Conservation (phyloP, 2,888 invertebrate genomes). For the Drosophila paranaensis region DNA sequence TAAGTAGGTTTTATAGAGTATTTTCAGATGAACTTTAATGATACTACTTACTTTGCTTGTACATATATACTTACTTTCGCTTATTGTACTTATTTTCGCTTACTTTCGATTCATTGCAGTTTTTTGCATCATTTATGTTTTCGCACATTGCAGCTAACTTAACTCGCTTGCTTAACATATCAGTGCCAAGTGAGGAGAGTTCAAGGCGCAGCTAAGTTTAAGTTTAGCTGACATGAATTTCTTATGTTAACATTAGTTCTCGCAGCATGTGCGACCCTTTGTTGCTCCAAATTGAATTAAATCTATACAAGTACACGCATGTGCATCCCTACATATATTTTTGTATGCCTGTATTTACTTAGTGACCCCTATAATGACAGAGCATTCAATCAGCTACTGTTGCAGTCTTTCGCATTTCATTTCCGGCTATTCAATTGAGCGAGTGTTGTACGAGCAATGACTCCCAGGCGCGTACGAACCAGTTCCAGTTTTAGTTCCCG, state of each 20-base stretch:
- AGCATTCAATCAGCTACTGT: slow-evolving; percentile 51
- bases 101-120: too few species aligned
- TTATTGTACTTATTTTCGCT: neutral
- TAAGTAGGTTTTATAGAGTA: neutral
- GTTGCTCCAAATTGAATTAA: slow-evolving; percentile 30
- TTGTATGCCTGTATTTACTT: slow-evolving; percentile 16
- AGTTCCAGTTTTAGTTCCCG: slow-evolving; percentile 15
- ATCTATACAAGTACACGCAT: slow-evolving; percentile 5
- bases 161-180: neutral
- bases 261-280: slow-evolving; percentile 4
- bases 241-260: neutral
- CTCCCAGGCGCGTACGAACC: slow-evolving; percentile 23
- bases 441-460: slow-evolving; percentile 22
- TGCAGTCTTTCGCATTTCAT: slow-evolving; percentile 49
- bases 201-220: neutral
- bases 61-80: neutral
- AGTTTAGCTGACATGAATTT: neutral
- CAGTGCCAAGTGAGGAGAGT: neutral
- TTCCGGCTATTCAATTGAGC: slow-evolving; percentile 62
- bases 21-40: neutral
- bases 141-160: neutral
- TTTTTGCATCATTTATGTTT: neutral
- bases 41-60: neutral
- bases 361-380: slow-evolving; percentile 60
- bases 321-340: neutral